phyloP scores from a whole-genome alignment of 1,140 invertebrate species.

The Streblospio benedicti region DNA sequence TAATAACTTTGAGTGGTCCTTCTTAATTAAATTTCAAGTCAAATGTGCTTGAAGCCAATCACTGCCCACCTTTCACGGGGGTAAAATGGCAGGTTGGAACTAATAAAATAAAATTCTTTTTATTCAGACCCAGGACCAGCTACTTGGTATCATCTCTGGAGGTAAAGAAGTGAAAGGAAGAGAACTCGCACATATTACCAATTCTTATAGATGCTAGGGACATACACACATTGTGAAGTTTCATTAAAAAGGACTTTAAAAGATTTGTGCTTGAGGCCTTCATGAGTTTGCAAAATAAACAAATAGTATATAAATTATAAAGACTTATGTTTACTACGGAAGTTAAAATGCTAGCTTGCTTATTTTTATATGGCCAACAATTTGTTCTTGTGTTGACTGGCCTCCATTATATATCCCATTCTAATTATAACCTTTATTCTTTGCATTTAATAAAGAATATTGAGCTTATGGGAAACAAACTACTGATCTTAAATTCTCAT shows the following conservation, averaged over 20 bases:
- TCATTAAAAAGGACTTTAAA: not conserved
- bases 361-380: not conserved
- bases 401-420: not conserved
- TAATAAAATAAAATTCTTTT: not conserved
- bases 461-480: not conserved
- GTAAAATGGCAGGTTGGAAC: no score
- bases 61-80: no score
- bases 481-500: not conserved
- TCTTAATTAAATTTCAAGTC: no score
- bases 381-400: not conserved
- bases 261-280: not conserved
- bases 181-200: conserved; percentile 91
- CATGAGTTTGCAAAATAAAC: not conserved
- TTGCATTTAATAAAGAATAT: not conserved
- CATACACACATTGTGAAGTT: conserved; percentile 77
- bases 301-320: conserved; percentile 6
- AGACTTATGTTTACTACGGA: not conserved
- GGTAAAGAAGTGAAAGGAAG: conserved; percentile 69
- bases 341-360: not conserved
- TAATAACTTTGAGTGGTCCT: not conserved
- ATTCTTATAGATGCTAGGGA: conserved; percentile 89
- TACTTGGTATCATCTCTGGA: not conserved
- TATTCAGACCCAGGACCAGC: not conserved
- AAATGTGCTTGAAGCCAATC: no score
- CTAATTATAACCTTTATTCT: not conserved